Evolutionary conservation across 92 coral and sea anemone species (phyloP).

Genomic region (Virgularia gustaviana): DNA sequence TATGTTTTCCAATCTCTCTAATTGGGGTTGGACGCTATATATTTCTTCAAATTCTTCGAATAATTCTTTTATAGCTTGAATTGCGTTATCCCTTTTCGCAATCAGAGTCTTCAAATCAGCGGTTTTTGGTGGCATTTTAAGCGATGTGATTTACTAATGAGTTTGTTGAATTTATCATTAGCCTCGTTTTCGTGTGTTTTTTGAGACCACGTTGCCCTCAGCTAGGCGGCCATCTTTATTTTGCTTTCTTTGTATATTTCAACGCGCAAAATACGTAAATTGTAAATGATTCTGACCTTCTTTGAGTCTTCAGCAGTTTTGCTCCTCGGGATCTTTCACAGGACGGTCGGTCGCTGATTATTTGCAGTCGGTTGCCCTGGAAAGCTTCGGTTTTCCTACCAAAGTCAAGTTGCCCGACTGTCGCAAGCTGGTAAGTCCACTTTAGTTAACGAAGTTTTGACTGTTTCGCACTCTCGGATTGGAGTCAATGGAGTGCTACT

Average conservation of each 20-base stretch:
- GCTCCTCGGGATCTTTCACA: neutral
- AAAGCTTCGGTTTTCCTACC: neutral
- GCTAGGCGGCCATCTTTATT: neutral
- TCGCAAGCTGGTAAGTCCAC: constrained; percentile 5
- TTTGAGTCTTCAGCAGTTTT: neutral
- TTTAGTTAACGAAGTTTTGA: constrained; percentile 12
- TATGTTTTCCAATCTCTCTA: constrained; percentile 15
- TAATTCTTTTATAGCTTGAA: constrained; percentile 14
- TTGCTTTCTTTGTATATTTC: neutral
- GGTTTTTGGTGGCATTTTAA: constrained; percentile 15
- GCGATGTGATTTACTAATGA: constrained; percentile 11
- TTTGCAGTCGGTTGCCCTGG: constrained; percentile 10
- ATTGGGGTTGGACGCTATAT: neutral
- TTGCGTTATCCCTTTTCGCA: constrained; percentile 29
- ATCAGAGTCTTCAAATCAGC: constrained; percentile 6
- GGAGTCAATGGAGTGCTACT: neutral
- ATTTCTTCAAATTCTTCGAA: constrained; percentile 38
- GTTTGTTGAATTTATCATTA: constrained; percentile 1
- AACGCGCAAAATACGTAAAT: neutral
- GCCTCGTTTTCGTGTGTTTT: constrained; percentile 7
- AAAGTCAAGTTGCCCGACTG: neutral
- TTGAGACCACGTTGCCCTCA: neutral
- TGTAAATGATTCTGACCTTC: neutral
- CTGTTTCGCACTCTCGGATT: constrained; percentile 12
- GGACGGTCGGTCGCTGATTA: constrained; percentile 16